Evolutionary conservation across 2,113 vertebrate genomes (phyloP).

Genomic region (Channa maculata): DNA sequence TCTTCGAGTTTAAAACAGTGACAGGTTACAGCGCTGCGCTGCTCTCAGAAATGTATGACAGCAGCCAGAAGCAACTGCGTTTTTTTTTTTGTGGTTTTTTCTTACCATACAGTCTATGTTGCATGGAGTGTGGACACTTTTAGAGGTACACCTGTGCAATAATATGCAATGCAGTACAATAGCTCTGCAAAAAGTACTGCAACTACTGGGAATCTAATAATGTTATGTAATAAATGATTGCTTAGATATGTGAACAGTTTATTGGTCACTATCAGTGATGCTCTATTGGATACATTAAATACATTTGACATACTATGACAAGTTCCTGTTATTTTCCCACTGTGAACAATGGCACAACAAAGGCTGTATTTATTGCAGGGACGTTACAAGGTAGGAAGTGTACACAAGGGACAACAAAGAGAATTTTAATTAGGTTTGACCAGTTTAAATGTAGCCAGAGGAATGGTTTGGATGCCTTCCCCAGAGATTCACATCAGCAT

Average conservation of each 20-base stretch:
- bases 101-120: neutral
- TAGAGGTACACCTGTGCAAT: neutral
- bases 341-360: too few relatives aligned
- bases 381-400: neutral
- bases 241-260: neutral
- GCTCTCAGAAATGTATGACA: slow-evolving; percentile 14
- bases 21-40: slow-evolving; percentile 17
- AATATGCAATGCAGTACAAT: neutral
- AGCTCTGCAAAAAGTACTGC: neutral
- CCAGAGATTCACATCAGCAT: neutral
- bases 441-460: neutral
- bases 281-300: neutral
- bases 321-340: neutral
- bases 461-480: neutral
- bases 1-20: slow-evolving; percentile 8
- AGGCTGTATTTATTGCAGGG: too few relatives aligned
- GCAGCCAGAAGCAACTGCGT: slow-evolving; percentile 17
- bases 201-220: neutral
- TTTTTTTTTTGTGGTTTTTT: too few relatives aligned
- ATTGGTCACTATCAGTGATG: neutral
- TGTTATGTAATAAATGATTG: too few relatives aligned
- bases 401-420: slow-evolving; percentile 12
- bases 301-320: neutral
- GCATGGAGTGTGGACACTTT: neutral
- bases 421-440: neutral